phyloP scores from a whole-genome alignment of 2,113 vertebrate genomes.

The Phodopus roborovskii region DNA sequence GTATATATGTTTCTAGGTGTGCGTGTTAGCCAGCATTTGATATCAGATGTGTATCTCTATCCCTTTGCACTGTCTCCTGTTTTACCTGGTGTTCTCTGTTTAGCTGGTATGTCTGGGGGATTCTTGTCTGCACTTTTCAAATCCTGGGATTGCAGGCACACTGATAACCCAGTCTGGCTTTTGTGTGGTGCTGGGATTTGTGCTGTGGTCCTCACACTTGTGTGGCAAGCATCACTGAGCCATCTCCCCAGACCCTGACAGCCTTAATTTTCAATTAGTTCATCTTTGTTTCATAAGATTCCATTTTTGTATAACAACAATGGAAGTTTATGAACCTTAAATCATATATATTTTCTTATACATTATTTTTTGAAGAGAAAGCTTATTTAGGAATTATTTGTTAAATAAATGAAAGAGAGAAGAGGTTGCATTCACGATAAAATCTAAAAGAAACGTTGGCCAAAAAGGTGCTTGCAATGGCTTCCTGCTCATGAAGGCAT shows the following conservation, averaged over 20 bases:
- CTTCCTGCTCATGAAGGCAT: not conserved
- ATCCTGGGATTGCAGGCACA: not conserved
- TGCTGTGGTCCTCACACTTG: not conserved
- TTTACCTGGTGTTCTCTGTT: not conserved
- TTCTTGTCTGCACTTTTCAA: not conserved
- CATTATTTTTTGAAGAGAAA: not conserved
- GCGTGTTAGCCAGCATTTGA: not conserved
- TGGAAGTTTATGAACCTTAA: not conserved
- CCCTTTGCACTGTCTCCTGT: not conserved
- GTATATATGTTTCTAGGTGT: not conserved
- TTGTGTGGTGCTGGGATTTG: not conserved
- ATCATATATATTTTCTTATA: not conserved
- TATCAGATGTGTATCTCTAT: not conserved
- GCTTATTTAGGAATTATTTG: not conserved
- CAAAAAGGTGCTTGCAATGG: not conserved
- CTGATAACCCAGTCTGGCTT: not conserved
- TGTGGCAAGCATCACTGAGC: not conserved
- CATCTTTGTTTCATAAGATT: not conserved
- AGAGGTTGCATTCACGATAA: not conserved
- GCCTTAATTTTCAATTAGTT: not conserved
- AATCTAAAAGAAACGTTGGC: not conserved
- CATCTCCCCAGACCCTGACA: not conserved
- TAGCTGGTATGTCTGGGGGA: not conserved
- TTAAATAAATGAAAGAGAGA: slow-evolving; percentile 14
- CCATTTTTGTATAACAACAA: not conserved